Evolutionary conservation across 1,140 invertebrate species (phyloP).

Genomic region (Grapholita molesta): DNA sequence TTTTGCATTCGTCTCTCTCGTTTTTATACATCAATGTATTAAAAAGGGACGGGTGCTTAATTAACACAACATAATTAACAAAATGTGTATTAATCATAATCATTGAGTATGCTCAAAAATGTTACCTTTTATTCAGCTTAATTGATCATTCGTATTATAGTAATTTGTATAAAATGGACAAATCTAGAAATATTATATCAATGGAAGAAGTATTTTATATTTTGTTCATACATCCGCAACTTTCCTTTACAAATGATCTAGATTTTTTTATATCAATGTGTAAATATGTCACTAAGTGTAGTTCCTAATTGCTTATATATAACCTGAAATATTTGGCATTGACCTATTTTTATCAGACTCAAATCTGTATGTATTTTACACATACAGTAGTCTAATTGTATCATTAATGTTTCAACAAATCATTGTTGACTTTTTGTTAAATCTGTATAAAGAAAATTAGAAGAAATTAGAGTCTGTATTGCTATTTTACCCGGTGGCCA

Average conservation of each 20-base stretch:
- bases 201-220: not conserved
- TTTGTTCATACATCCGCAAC: not conserved
- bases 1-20: not conserved
- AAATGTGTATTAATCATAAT: no score
- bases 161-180: not conserved
- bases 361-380: constrained; percentile 10
- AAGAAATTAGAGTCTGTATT: constrained; percentile 20
- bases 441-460: constrained; percentile 29
- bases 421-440: constrained; percentile 33
- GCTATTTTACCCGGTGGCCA: constrained; percentile 49
- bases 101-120: not conserved
- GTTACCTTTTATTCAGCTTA: not conserved
- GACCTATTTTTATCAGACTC: not conserved
- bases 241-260: not conserved
- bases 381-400: not conserved
- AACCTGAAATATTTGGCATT: not conserved
- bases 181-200: not conserved
- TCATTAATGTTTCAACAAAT: constrained; percentile 1
- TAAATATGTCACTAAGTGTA: constrained; percentile 3
- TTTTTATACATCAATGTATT: not conserved
- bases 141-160: not conserved
- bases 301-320: not conserved
- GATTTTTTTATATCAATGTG: not conserved
- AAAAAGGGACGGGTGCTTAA: not conserved
- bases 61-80: no score